A percentile compares a stretch with the other conserved stretches of the same genome.
Evolutionary conservation across 2,888 invertebrate species (phyloP).

Genomic region (Pandemis corylana): DNA sequence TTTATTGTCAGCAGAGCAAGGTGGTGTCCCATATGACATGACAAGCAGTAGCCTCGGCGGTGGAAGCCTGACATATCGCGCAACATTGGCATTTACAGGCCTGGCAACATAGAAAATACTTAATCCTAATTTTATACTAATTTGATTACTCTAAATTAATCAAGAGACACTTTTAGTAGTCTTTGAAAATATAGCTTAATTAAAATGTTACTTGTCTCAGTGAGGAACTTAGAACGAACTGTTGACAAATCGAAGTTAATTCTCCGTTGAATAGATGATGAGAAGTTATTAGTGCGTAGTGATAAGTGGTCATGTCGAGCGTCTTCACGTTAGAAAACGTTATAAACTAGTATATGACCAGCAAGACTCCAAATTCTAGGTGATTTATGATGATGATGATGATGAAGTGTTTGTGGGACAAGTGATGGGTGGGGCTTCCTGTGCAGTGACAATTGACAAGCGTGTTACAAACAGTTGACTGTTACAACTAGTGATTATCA

Average conservation of each 20-base stretch:
- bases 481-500: constrained; percentile 29
- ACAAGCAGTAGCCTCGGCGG: too few species aligned
- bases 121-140: not conserved
- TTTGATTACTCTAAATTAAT: not conserved
- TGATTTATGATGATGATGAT: too few species aligned
- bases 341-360: not conserved
- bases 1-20: not conserved
- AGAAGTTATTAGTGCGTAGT: not conserved
- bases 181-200: not conserved
- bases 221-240: not conserved
- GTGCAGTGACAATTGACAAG: constrained; percentile 8
- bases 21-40: too few species aligned
- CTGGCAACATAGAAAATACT: too few species aligned
- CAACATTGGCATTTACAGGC: too few species aligned
- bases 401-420: not conserved
- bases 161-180: not conserved
- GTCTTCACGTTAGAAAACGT: not conserved
- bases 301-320: not conserved
- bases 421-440: constrained; percentile 8
- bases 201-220: not conserved
- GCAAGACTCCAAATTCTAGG: not conserved
- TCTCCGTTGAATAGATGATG: not conserved
- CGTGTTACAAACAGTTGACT: not conserved
- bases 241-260: not conserved
- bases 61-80: too few species aligned